Evolutionary conservation across 2,113 vertebrate species (phyloP).

Genomic region (Murina feae): DNA sequence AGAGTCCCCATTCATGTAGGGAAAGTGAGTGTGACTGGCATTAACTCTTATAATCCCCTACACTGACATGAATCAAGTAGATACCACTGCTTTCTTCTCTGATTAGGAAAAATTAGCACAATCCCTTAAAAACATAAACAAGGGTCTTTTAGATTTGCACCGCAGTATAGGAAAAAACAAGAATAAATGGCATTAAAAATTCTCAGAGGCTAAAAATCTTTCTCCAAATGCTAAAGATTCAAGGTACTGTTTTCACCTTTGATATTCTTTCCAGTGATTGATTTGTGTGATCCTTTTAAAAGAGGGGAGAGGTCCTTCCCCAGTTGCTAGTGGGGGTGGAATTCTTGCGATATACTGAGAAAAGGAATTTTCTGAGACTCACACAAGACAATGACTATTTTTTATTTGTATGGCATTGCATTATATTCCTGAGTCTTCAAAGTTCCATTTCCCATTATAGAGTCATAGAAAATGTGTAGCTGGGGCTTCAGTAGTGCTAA

Average conservation of each 20-base stretch:
- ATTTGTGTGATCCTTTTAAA: background rate
- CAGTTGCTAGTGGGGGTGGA: no score
- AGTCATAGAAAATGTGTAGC: no score
- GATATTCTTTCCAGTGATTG: slow-evolving; percentile 33
- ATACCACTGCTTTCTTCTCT: background rate
- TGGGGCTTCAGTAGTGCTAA: no score
- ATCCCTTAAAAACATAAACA: background rate
- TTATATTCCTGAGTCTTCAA: no score
- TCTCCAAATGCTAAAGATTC: background rate
- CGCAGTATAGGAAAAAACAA: background rate
- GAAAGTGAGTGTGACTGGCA: background rate
- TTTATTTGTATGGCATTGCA: no score
- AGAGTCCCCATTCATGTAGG: background rate
- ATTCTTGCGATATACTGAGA: no score
- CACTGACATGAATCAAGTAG: background rate
- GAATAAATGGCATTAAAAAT: background rate
- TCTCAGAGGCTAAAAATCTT: background rate
- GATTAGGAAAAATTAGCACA: background rate
- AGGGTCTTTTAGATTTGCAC: accelerated
- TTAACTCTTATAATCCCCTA: slow-evolving; percentile 7
- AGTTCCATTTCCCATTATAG: no score
- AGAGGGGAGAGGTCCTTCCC: no score
- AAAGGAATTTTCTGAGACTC: no score
- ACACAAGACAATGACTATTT: no score
- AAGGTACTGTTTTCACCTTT: background rate